Evolutionary conservation across 2,797 vertebrate species (phyloP).

Genomic region (Argyrosomus regius): DNA sequence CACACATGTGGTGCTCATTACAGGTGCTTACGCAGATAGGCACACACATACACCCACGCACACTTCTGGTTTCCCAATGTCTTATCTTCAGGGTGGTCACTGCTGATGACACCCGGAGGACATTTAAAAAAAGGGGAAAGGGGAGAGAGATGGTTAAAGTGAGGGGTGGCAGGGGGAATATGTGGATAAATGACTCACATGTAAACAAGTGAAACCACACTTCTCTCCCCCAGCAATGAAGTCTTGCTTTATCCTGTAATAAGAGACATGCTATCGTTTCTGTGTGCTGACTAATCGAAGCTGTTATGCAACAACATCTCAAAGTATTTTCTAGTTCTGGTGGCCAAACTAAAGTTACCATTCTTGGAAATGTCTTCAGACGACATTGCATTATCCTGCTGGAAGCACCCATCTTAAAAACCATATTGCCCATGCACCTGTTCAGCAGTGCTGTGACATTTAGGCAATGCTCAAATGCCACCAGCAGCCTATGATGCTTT

Average conservation of each 20-base stretch:
- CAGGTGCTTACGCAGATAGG: constrained; percentile 78
- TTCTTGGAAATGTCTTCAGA: constrained; percentile 23
- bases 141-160: constrained; percentile 29
- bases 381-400: constrained; percentile 6
- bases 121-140: constrained; percentile 35
- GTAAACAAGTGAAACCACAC: constrained; percentile 52
- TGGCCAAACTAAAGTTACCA: constrained; percentile 12
- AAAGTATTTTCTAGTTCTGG: constrained; percentile 29
- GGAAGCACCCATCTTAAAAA: constrained; percentile 17
- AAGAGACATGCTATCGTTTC: constrained; percentile 39
- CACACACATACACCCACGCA: constrained; percentile 53
- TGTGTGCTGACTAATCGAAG: constrained; percentile 38
- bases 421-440: constrained; percentile 43
- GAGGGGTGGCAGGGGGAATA: constrained; percentile 26
- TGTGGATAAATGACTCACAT: constrained; percentile 43
- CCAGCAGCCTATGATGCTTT: constrained; percentile 42
- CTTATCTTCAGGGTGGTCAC: constrained; percentile 83
- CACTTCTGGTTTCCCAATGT: constrained; percentile 68
- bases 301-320: constrained; percentile 28
- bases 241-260: constrained; percentile 46
- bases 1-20: constrained; percentile 86
- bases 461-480: constrained; percentile 56
- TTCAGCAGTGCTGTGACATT: constrained; percentile 52
- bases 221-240: constrained; percentile 25
- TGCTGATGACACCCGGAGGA: constrained; percentile 65